These are phyloP conservation scores for Phenganax stokvisi DNA, from an alignment of 92 coral and sea anemone genomes.

Conservation along the genomic window DNA sequence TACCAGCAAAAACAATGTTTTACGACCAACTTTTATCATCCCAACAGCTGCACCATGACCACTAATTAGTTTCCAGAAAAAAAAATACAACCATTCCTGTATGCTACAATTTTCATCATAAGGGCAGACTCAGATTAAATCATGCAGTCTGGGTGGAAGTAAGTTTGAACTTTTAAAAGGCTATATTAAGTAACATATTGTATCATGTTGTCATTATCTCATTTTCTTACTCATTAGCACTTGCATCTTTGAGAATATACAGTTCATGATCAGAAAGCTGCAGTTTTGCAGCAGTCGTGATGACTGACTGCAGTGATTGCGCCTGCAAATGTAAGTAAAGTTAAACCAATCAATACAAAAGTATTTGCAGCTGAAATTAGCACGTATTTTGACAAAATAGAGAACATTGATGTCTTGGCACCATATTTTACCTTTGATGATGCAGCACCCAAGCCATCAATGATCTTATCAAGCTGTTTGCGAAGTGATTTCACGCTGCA, in stretches of 20 bases:
- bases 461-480: constrained; percentile 69
- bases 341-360: background rate
- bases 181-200: constrained; percentile 1
- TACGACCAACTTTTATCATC: constrained; percentile 82
- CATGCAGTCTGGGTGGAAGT: no score
- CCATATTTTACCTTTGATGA: constrained; percentile 67
- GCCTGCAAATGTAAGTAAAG: constrained; percentile 49
- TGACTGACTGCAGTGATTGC: constrained; percentile 68
- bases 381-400: background rate
- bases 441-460: constrained; percentile 87
- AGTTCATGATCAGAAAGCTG: constrained; percentile 79
- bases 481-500: constrained; percentile 16
- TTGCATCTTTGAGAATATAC: constrained; percentile 68
- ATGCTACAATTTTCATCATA: no score
- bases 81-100: background rate
- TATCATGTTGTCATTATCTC: background rate
- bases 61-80: constrained; percentile 33
- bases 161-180: no score
- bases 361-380: background rate
- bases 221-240: constrained; percentile 62
- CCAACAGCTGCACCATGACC: constrained; percentile 88
- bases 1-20: constrained; percentile 89
- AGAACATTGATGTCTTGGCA: background rate
- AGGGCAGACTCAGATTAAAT: no score
- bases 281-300: constrained; percentile 84